Base-by-base conservation (phyloP, 1,140 invertebrate genomes). In the Calliopsis andreniformis region DNA sequence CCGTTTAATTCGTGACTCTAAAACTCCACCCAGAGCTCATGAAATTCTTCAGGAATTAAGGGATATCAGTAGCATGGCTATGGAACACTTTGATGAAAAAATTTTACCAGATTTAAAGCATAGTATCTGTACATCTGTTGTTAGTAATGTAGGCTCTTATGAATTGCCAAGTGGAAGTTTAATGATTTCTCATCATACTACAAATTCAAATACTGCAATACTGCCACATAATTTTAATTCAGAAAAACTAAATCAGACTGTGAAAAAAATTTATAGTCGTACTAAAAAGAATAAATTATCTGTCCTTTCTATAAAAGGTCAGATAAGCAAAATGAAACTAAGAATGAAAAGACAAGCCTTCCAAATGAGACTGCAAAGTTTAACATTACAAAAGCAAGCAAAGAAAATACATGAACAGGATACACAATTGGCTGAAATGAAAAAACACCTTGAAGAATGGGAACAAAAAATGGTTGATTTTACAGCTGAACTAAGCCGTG, bases 41-140 rank as follows among this genome's bases (percentile, higher is more conserved):
- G 97, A 98, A 89, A 94, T 98, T 2, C 91, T 98, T 0, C 96
- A 98, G 89, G 97, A 98, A 88, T 86, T 98, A 1, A 91, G 97
- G 1, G 98, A 98, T 87, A 97, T 98, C 66, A 98, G 97, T 16
- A 98, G 97, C 32, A 98, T 98, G 98, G 97, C 97, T 0, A 98
- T 98, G 93, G 98, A 99, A 87, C 97, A 98, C 91, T 99, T 99
- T 92, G 97, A 98, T 88, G 97, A 98, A 82, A 96, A 97, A 87
- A 97, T 98, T 80, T 91, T 95, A 56, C 95, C 96, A 32, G 87
- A 88, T 55, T 83, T 94, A 8, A 93, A 92, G 68, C 87, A 91
- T 20, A 92, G 82, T 69, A 86, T 92, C 63, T 89, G 87, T 51
- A 84, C 88, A 6, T 90, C 91, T 4, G 84, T 90, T 14, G 87